Percentiles rank a stretch among this genome's conserved stretches.
These are phyloP conservation scores for Baronia brevicornis DNA, from an alignment of 2,888 invertebrate species.

Conservation along the genomic window DNA sequence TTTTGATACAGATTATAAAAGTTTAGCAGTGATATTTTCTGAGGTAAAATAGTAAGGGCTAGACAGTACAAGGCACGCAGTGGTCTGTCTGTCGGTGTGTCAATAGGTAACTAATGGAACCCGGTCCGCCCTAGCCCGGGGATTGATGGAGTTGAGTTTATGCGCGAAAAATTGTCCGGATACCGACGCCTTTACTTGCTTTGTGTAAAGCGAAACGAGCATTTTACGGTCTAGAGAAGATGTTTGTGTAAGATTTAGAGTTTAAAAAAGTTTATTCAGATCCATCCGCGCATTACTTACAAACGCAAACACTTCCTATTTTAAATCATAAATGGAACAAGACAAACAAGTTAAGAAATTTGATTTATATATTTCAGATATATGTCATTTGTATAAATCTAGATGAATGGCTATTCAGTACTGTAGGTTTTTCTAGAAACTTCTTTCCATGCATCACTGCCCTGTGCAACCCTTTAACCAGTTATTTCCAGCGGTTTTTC, in stretches of 20 bases:
- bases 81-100: conserved; percentile 59
- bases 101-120: conserved; percentile 63
- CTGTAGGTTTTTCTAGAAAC: no score
- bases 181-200: conserved; percentile 15
- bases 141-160: conserved; percentile 33
- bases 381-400: no score
- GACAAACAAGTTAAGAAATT: not conserved
- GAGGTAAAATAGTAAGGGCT: conserved; percentile 25
- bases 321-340: no score
- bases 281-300: no score
- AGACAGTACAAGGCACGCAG: conserved; percentile 44
- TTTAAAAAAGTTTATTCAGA: not conserved
- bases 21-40: no score
- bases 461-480: no score
- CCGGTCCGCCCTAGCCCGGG: conserved; percentile 24
- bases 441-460: no score
- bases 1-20: no score
- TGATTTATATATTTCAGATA: conserved; percentile 1
- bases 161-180: conserved; percentile 21
- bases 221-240: conserved; percentile 9
- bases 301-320: no score
- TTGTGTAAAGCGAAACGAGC: conserved; percentile 10
- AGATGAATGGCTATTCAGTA: no score
- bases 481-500: no score
- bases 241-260: not conserved